Evolutionary conservation across 2,888 invertebrate genomes (phyloP), one percentile per base, ranked within the genome.

Genomic region (Thera britannica): DNA sequence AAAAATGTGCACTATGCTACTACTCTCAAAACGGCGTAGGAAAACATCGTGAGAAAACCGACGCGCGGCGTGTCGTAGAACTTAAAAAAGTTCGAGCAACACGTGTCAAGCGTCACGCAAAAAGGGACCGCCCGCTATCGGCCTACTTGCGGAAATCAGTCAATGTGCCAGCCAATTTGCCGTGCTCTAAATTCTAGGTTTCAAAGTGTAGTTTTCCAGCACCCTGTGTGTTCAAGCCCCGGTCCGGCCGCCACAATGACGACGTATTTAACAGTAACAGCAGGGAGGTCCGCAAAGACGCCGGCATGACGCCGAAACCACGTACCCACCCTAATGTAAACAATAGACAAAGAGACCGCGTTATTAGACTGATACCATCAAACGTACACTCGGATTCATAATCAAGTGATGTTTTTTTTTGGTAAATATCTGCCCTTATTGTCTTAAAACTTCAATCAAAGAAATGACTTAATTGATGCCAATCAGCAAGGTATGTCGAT

Each of bases 321-420:
- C 92, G 93, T 92, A 85, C 75, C 85, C 85, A 88, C 90, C 92
- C 92, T 84, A 90, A 90, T 90, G 92, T 92, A 93, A 92, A 92
- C 93, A 93, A 93, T 93, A 84, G 93, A 89, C 92, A 93, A 93
- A 93, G 89, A 82, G 72, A 78, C 92, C 93, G 90, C 77, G 83
- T 85, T 90, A 90, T 90, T 90, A 92, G 87, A 83, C 78, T 81
- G 90, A 90, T 89, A 83, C 79, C 82, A 91, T 91, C 89, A 69
- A 34, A 34, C 9, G 68, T 64, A 71, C 68, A 35, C 67, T 71
- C 62, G 58, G 57, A 56, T 62, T 58, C 35, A 12, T 56, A 58
- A 46, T 35, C 34, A 2, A 46, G n/a, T 66, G 11, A 6, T 7
- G 34, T 41, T 23, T n/a, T 7, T 36, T 23, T 55, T 5, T 23